A percentile compares a stretch with the other conserved stretches of the same genome.
Evolutionary conservation across 2,113 vertebrate genomes (phyloP).

Genomic region (Phoxinus phoxinus): DNA sequence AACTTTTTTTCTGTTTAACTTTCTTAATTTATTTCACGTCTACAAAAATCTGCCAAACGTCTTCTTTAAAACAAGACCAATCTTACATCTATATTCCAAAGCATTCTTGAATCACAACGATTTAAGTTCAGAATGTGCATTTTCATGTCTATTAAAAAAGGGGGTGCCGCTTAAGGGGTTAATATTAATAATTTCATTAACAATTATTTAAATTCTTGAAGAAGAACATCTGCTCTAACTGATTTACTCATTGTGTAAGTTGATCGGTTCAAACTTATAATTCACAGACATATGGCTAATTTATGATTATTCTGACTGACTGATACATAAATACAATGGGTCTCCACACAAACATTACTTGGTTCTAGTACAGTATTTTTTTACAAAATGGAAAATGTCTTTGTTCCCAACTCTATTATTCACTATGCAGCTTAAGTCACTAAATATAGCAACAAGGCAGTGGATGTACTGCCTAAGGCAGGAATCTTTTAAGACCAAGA

Average conservation of each 20-base stretch:
- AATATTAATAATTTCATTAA: neutral
- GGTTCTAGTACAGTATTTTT: neutral
- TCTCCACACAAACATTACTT: neutral
- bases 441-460: conserved; percentile 3
- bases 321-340: too few relatives aligned
- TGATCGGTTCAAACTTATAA: neutral
- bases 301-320: too few relatives aligned
- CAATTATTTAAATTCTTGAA: neutral
- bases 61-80: too few relatives aligned
- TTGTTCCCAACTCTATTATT: neutral
- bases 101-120: too few relatives aligned
- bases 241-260: neutral
- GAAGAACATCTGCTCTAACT: neutral
- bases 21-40: too few relatives aligned
- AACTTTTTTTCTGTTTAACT: too few relatives aligned
- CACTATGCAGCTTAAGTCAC: neutral
- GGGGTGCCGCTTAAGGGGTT: too few relatives aligned
- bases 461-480: neutral
- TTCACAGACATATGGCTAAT: neutral
- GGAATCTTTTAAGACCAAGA: neutral
- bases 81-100: too few relatives aligned
- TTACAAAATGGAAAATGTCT: neutral
- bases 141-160: too few relatives aligned
- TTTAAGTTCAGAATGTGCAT: too few relatives aligned
- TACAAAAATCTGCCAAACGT: too few relatives aligned